Evolutionary conservation across 2,888 invertebrate genomes (phyloP).

Genomic region (Microchrysa polita): DNA sequence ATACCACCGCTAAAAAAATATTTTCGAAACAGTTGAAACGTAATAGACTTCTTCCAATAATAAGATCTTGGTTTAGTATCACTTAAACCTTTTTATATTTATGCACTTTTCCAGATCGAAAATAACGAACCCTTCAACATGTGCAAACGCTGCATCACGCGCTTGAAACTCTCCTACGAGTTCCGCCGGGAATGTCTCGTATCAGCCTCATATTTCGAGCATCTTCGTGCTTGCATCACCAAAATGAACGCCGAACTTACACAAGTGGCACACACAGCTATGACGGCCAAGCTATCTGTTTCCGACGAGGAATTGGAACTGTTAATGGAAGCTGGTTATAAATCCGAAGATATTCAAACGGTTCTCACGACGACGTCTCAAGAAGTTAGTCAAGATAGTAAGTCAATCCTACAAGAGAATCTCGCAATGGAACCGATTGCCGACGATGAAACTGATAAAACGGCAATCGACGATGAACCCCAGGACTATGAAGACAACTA

Average conservation of each 20-base stretch:
- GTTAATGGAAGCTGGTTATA: conserved; percentile 27
- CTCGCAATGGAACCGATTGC: not conserved
- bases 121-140: conserved; percentile 46
- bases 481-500: conserved; percentile 40
- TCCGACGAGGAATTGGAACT: conserved; percentile 26
- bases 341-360: conserved; percentile 17
- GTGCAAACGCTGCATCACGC: conserved; percentile 47
- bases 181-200: conserved; percentile 46
- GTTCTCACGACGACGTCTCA: not conserved
- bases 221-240: conserved; percentile 45
- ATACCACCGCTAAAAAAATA: too few relatives aligned
- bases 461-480: conserved; percentile 37
- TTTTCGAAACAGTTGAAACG: too few relatives aligned
- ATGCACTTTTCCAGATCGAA: conserved; percentile 35
- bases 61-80: too few relatives aligned
- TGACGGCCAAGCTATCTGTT: not conserved
- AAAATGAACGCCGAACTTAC: conserved; percentile 24
- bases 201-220: conserved; percentile 41
- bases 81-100: conserved; percentile 35
- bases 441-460: conserved; percentile 8
- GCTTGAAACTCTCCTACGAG: conserved; percentile 46
- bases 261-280: not conserved
- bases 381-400: conserved; percentile 5
- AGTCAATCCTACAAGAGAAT: not conserved
- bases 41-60: too few relatives aligned